Base-by-base conservation (phyloP, 1,140 invertebrate species). In the Bombus fervidus region DNA sequence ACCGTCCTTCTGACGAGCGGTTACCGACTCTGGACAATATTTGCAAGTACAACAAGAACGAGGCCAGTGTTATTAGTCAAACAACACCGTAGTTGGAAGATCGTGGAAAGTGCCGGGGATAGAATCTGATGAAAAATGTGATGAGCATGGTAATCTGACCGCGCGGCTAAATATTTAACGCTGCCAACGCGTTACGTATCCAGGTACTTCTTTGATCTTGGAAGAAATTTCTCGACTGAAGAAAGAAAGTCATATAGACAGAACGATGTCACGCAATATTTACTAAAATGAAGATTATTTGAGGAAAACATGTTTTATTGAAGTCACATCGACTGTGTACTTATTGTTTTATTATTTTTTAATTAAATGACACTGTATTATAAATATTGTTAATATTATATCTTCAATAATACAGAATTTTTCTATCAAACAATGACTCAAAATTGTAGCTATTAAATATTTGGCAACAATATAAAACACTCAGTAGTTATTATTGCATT, bases 31-130 rank as follows among this genome's bases (percentile, higher is more conserved):
- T 15, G 81, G 64, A 53, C 74, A 83, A 77, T 83, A 83, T 83
- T 83, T 83, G 81, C 81, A 77, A 77, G 81, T 62, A 83, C 74
- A 83, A 83, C 73, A 83, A 68, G 81, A 77, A 77, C 41, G 41
- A 53, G 62, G 81, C 64, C 28, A 28, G 15, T 22, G 62, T 77
- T 83, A 83, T 83, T 83, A 83, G 59, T 77, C 73, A 68, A 83
- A 77, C 62, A 76, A 53, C 59, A 3, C 5, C 25, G 2, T 28
- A 47, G 43, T 10, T 66, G 43, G 64, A 83, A 75, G 73, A 83
- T 47, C 41, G 13, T 37, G 72, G 25, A 39, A 41, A 59, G n/a
- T 22, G 9, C 2, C 5, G 31, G 53, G 22, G 47, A 62, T 39
- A 25, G 37, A 6, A 12, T 25, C n/a, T 77, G 53, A 77, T 53